These are phyloP conservation scores for Rhodophaea formosa DNA, from an alignment of 2,888 invertebrate species.

Conservation along the genomic window DNA sequence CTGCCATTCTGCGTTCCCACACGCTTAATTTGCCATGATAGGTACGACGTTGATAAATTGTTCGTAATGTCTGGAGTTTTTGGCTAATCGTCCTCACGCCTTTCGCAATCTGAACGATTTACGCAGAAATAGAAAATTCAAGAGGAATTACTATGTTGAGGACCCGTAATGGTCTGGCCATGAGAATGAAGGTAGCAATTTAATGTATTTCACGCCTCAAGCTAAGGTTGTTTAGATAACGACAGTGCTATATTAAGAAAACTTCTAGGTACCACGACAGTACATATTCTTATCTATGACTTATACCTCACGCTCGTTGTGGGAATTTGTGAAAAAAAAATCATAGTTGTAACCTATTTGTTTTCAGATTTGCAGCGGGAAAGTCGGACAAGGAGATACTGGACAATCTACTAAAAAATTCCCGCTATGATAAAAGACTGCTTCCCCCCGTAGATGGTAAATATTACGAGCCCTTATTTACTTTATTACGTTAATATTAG, in stretches of 20 bases:
- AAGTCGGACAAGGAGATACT: slow-evolving; percentile 96
- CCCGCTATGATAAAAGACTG: slow-evolving; percentile 95
- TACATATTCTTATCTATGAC: too few species aligned
- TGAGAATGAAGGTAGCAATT: too few species aligned
- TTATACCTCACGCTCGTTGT: too few species aligned
- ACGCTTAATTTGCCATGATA: slow-evolving; percentile 52
- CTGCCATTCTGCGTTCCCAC: slow-evolving; percentile 39
- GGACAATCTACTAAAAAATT: slow-evolving; percentile 92
- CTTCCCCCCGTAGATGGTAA: slow-evolving; percentile 94
- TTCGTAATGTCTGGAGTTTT: slow-evolving; percentile 30
- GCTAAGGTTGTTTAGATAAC: too few species aligned
- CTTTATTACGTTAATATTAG: slow-evolving; percentile 1
- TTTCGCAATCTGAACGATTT: slow-evolving; percentile 18
- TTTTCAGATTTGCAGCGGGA: slow-evolving; percentile 92
- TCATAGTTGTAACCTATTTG: slow-evolving; percentile 20
- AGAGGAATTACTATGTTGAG: not conserved
- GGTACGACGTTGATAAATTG: slow-evolving; percentile 45
- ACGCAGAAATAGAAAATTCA: not conserved
- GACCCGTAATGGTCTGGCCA: too few species aligned
- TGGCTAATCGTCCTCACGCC: slow-evolving; percentile 21
- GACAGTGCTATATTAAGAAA: too few species aligned
- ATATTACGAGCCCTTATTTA: slow-evolving; percentile 29
- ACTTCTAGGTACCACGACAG: too few species aligned
- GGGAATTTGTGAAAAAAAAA: not conserved
- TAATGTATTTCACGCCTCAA: too few species aligned